Evolutionary conservation across 2,888 invertebrate genomes (phyloP), one percentile per base, ranked within the genome.

Genomic region (Coremacera marginata): DNA sequence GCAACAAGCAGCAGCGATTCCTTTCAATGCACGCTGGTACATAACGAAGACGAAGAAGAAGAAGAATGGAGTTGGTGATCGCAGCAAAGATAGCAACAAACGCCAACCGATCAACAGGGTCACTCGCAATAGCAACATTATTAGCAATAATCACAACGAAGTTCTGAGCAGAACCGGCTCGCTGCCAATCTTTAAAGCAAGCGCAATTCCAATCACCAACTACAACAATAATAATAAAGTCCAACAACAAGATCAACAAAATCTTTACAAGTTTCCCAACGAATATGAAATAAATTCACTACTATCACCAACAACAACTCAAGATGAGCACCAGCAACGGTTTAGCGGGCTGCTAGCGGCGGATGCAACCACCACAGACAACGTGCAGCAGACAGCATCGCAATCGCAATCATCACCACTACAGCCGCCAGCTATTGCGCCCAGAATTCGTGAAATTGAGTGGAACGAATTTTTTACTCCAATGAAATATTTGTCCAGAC

Each of bases 401-500:
- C 67, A 19, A 52, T 52, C 31, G 25, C 71, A 62, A 77, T 60
- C 63, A 74, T 55, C 63, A 67, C 37, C 55, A 77, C 72, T n/a
- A 52, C 37, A 34, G 71, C 63, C 11, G 27, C 52, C 76, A 25
- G 73, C 72, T 16, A 84, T 83, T 83, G 82, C 79, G 63, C 77
- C 76, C 73, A 82, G 68, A 72, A 79, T 68, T 73, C 79, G 75
- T 73, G 79, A 71, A 60, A 77, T 78, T 62, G 77, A 80, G 77
- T 82, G 81, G 73, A 79, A 80, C 77, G 82, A 83, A 79, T 82
- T 84, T 80, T 79, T 82, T 74, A 81, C 83, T 77, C 84, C 87
- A 75, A 78, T 82, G 68, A 83, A 83, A 79, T 84, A 85, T 78
- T 86, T 85, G 87, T 72, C 82, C 73, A 82, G 79, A 76, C 82